A percentile compares a stretch with the other conserved stretches of the same genome.
These are phyloP conservation scores for Argya squamiceps DNA, from an alignment of 2,797 vertebrate genomes.

Conservation along the genomic window DNA sequence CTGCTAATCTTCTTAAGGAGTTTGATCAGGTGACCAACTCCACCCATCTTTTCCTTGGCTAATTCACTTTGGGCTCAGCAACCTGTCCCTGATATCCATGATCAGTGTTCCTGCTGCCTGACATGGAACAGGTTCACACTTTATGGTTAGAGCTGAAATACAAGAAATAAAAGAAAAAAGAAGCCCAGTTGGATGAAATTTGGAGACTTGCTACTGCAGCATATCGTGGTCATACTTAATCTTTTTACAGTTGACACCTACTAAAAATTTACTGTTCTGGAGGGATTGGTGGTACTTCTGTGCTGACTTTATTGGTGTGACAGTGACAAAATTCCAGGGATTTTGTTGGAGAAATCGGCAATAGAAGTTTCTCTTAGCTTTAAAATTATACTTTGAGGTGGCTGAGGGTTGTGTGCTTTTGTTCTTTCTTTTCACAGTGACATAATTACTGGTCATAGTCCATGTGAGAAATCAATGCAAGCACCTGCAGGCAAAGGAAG, in stretches of 20 bases:
- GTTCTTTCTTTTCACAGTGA: background rate
- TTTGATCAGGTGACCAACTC: background rate
- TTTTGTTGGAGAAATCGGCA: background rate
- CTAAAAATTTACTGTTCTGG: background rate
- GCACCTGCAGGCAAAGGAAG: conserved; percentile 18
- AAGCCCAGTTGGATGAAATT: background rate
- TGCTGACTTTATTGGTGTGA: background rate
- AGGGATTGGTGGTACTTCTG: background rate
- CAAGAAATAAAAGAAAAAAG: background rate
- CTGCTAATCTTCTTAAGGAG: background rate
- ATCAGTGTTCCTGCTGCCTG: background rate
- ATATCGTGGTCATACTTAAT: background rate
- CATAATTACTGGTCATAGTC: background rate
- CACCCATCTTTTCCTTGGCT: background rate
- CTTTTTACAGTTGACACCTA: background rate
- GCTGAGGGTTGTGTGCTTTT: background rate
- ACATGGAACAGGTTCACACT: background rate
- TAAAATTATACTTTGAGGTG: background rate
- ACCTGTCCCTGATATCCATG: background rate
- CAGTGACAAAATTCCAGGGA: background rate
- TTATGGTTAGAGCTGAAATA: background rate
- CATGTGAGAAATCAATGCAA: conserved; percentile 5
- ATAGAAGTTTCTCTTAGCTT: background rate
- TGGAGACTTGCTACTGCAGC: background rate
- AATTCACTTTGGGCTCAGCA: background rate